Evolutionary conservation across 2,888 invertebrate species (phyloP).

Genomic region (Eupithecia tripunctaria): DNA sequence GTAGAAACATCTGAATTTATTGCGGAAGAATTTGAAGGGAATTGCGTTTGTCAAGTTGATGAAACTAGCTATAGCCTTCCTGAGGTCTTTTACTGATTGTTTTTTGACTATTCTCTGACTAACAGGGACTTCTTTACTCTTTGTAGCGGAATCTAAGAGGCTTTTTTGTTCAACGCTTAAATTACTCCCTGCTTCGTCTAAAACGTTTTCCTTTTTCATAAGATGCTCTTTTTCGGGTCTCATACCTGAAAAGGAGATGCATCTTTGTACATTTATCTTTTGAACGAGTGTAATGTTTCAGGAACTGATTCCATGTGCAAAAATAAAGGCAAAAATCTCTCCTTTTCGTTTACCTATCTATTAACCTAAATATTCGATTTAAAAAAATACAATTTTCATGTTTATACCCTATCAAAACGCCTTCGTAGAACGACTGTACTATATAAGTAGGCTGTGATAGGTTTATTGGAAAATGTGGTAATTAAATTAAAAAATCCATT

Average conservation of each 20-base stretch:
- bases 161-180: neutral
- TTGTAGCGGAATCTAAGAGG: neutral
- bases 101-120: slow-evolving; percentile 39
- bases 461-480: no score
- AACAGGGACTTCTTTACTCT: slow-evolving; percentile 50
- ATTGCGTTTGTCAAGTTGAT: slow-evolving; percentile 71
- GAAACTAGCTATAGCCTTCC: slow-evolving; percentile 63
- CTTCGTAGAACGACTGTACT: no score
- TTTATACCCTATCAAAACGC: no score
- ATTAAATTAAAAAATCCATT: no score
- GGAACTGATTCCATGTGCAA: no score
- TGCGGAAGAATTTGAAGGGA: slow-evolving; percentile 72
- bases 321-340: no score
- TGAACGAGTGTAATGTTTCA: neutral
- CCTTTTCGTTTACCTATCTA: no score
- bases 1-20: slow-evolving; percentile 72
- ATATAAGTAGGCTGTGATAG: no score
- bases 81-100: slow-evolving; percentile 49
- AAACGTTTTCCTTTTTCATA: slow-evolving; percentile 57
- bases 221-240: slow-evolving; percentile 54
- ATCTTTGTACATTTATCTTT: slow-evolving; percentile 25
- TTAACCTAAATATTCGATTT: no score
- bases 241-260: slow-evolving; percentile 74
- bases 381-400: no score
- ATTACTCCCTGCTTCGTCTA: slow-evolving; percentile 52